These are phyloP conservation scores for Drepanosiphum platanoidis DNA, from an alignment of 2,888 invertebrate species.

Conservation along the genomic window DNA sequence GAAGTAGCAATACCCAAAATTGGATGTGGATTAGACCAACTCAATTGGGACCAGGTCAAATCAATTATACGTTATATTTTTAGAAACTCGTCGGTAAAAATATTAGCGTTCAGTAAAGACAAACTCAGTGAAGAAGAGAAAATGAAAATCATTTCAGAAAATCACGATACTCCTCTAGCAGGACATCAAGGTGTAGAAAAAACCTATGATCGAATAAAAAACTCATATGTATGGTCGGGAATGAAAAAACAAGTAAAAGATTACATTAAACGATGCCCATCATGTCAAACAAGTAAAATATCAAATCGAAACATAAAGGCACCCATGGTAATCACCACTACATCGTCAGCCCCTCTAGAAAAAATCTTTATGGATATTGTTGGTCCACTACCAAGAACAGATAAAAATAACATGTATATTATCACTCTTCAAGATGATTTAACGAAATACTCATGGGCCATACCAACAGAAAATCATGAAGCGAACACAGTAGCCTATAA, in stretches of 20 bases:
- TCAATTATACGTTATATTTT: constrained; percentile 6
- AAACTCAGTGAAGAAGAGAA: neutral
- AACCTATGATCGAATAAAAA: neutral
- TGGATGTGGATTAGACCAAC: constrained; percentile 75
- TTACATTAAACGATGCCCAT: neutral
- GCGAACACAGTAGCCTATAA: constrained; percentile 7
- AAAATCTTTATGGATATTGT: constrained; percentile 19
- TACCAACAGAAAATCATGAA: constrained; percentile 11
- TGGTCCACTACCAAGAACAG: neutral
- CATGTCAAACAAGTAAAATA: constrained; percentile 1
- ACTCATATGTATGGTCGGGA: neutral
- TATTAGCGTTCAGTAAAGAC: neutral
- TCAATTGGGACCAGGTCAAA: constrained; percentile 69
- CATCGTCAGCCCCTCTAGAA: neutral
- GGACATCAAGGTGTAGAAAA: neutral
- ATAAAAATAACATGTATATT: too few species aligned
- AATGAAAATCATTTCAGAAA: neutral
- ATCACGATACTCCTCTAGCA: neutral
- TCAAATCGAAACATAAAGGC: neutral
- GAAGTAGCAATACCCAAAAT: constrained; percentile 74
- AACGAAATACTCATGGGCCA: constrained; percentile 11
- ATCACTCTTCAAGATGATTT: neutral
- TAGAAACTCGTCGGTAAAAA: neutral
- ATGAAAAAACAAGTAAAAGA: neutral
- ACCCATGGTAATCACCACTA: neutral